Evolutionary conservation across 2,797 vertebrate genomes (phyloP), one percentile per base, ranked within the genome.

Genomic region (Gymnothorax reevesii): DNA sequence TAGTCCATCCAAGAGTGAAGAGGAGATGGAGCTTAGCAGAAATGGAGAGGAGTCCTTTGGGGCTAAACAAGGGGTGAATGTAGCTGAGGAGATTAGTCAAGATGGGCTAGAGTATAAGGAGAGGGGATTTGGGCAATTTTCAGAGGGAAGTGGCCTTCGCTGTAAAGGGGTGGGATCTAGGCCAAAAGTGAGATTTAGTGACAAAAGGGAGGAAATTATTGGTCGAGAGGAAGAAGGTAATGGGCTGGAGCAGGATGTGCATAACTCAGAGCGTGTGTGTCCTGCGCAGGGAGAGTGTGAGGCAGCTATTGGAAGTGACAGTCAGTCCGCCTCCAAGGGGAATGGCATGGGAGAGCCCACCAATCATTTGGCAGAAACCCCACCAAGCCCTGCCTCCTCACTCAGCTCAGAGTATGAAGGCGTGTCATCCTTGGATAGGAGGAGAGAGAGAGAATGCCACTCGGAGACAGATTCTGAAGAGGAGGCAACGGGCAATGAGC

Each of bases 151-250:
- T 0, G 94, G 92, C 25, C 88, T 84, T 92, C 89, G 95, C 93
- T 87, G 90, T 90, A 42, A 92, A 93, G 87, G 92, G 27, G 62
- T 89, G 22, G 90, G 94, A 75, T 80, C 94, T 69, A 93, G 93
- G 86, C 96, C 95, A 20, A 97, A 96, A 88, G 96, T 97, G 85
- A 91, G 95, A 87, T 97, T 97, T 92, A 96, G 96, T 8, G 96
- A 97, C 90, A 96, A 96, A 85, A 92, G 95, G 54, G 96, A 97
- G 87, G 96, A 97, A 89, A 97, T 97, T 62, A 95, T 96, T 86
- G 95, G 94, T 71, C 95, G 82, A 2, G 95, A 96, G 79, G 94
- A 94, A 42, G 94, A 95, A 60, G 90, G 89, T 84, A 92, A 94
- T 79, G 94, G 83, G 85, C 93, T 94, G 13, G 93, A 92, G 83